Conservation (phyloP, 1,140 invertebrate genomes). For the Sinonovacula constricta region DNA sequence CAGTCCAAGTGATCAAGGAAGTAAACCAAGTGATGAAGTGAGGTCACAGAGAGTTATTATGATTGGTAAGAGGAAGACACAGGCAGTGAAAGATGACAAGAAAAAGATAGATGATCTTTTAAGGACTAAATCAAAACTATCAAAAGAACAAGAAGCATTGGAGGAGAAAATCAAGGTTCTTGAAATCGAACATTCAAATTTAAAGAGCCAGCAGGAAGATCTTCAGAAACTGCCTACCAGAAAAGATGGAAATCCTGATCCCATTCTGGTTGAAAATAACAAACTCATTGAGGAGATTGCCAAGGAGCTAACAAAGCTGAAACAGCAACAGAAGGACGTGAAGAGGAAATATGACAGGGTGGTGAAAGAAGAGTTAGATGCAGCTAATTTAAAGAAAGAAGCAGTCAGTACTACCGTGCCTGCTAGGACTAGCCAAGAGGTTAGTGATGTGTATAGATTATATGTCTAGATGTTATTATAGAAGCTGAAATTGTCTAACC, state of each 20-base stretch:
- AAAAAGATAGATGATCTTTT: constrained; percentile 22
- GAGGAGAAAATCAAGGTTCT: constrained; percentile 49
- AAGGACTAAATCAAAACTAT: constrained; percentile 58
- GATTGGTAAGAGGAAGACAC: neutral
- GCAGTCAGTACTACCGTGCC: too few species aligned
- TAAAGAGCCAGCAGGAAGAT: constrained; percentile 73
- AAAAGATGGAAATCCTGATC: constrained; percentile 74
- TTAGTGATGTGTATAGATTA: too few species aligned
- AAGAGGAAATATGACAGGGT: neutral
- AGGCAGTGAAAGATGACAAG: neutral
- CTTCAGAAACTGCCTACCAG: constrained; percentile 71
- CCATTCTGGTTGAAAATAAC: constrained; percentile 72
- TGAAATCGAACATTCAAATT: constrained; percentile 64
- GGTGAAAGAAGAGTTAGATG: neutral
- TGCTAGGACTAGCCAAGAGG: too few species aligned
- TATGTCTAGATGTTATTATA: too few species aligned
- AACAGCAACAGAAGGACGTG: constrained; percentile 8
- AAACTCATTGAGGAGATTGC: constrained; percentile 75
- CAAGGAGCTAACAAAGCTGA: constrained; percentile 36
- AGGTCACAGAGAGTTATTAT: too few species aligned
- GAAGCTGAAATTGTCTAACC: too few species aligned
- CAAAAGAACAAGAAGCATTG: constrained; percentile 50
- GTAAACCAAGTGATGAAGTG: too few species aligned
- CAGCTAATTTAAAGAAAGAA: too few species aligned
- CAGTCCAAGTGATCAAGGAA: too few species aligned